Conservation (phyloP, 2,797 vertebrate genomes). For the Trachops cirrhosus region DNA sequence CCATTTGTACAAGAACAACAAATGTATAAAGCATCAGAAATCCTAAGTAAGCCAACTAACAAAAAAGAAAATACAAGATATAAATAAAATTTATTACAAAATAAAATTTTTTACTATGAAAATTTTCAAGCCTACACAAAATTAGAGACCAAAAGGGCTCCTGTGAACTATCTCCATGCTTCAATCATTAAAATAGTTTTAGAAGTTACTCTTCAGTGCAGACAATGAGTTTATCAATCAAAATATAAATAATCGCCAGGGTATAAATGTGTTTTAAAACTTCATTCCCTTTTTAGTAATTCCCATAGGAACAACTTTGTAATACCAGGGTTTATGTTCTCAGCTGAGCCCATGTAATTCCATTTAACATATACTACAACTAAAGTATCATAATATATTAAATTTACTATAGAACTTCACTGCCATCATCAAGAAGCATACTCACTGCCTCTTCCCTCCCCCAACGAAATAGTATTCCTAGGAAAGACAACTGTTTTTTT, state of each 20-base stretch:
- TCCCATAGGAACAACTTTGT: neutral
- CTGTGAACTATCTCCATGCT: neutral
- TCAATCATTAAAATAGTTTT: neutral
- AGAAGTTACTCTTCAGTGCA: neutral
- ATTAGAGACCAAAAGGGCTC: neutral
- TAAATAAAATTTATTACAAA: slow-evolving; percentile 53
- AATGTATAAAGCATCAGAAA: slow-evolving; percentile 98
- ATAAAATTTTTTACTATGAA: neutral
- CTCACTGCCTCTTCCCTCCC: neutral
- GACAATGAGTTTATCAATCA: neutral
- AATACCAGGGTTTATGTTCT: neutral
- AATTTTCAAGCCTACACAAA: slow-evolving; percentile 14
- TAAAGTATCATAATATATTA: neutral
- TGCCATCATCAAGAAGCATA: neutral
- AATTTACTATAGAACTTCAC: neutral
- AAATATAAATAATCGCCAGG: neutral
- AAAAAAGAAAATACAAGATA: slow-evolving; percentile 53
- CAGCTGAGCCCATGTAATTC: neutral
- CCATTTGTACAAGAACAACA: slow-evolving; percentile 97
- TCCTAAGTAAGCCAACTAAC: slow-evolving; percentile 94
- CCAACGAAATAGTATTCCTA: neutral
- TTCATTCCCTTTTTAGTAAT: neutral
- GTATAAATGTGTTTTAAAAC: neutral
- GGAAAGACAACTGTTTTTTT: neutral
- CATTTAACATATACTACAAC: neutral